phyloP scores from a whole-genome alignment of 2,888 invertebrate genomes.

The Xestoiulus laeticollis region DNA sequence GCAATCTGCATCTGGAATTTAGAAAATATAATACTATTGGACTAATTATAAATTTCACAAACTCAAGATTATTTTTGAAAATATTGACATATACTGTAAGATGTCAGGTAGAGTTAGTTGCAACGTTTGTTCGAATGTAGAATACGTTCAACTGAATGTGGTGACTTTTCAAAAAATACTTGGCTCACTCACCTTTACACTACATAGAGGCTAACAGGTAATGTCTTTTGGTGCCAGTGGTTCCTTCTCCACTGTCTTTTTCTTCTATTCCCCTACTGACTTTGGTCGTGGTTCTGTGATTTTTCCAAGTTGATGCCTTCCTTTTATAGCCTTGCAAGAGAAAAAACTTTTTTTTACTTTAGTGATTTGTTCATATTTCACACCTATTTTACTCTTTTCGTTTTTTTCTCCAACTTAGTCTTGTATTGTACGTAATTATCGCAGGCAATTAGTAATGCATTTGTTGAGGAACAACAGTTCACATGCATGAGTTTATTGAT shows the following conservation, averaged over 20 bases:
- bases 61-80: no score
- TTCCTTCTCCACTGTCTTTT: not conserved
- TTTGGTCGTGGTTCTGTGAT: slow-evolving; percentile 4
- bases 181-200: not conserved
- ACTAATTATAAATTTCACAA: no score
- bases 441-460: not conserved
- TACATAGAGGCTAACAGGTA: not conserved
- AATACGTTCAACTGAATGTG: not conserved
- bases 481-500: not conserved
- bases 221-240: not conserved
- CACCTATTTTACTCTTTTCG: not conserved
- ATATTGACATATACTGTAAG: not conserved
- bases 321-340: slow-evolving; percentile 39
- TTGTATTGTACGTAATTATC: not conserved
- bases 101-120: not conserved
- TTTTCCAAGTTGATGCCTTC: not conserved
- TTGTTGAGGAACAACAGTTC: not conserved
- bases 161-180: not conserved
- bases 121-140: not conserved
- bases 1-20: not conserved
- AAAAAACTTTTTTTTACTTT: not conserved
- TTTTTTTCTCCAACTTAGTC: not conserved
- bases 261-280: not conserved
- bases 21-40: not conserved
- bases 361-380: slow-evolving; percentile 23